These are phyloP conservation scores for Ifrita kowaldi DNA, from an alignment of 2,113 vertebrate species.

Conservation along the genomic window DNA sequence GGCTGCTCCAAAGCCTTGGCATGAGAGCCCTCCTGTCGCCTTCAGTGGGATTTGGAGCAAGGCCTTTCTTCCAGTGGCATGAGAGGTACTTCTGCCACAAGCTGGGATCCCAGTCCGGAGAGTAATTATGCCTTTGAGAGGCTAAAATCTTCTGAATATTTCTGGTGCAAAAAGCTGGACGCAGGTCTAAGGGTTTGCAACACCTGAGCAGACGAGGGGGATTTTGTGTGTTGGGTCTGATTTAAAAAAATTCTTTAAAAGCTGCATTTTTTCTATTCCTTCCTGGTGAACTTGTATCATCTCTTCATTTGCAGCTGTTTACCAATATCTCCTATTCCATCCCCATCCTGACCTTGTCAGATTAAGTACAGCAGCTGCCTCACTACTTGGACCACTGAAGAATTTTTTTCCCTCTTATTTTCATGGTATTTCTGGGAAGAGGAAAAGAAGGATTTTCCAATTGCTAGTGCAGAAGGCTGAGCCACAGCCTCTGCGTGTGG, in stretches of 20 bases:
- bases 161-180: background rate
- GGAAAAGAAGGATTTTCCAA: background rate
- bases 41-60: background rate
- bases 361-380: background rate
- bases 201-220: background rate
- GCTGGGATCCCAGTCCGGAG: background rate
- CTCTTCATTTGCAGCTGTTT: background rate
- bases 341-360: background rate
- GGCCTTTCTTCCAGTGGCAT: background rate
- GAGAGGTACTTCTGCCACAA: background rate
- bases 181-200: background rate
- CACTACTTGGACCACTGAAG: background rate
- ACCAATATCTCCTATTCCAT: background rate
- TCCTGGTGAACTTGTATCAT: background rate
- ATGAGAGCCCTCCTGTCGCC: background rate
- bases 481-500: fast-evolving
- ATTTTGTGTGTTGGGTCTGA: no score
- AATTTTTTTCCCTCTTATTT: background rate
- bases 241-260: background rate
- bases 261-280: background rate
- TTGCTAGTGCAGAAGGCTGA: background rate
- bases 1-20: background rate
- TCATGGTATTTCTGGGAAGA: background rate
- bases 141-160: background rate
- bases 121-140: background rate